Evolutionary conservation across 2,797 vertebrate genomes (phyloP).

Genomic region (Podarcis lilfordi): DNA sequence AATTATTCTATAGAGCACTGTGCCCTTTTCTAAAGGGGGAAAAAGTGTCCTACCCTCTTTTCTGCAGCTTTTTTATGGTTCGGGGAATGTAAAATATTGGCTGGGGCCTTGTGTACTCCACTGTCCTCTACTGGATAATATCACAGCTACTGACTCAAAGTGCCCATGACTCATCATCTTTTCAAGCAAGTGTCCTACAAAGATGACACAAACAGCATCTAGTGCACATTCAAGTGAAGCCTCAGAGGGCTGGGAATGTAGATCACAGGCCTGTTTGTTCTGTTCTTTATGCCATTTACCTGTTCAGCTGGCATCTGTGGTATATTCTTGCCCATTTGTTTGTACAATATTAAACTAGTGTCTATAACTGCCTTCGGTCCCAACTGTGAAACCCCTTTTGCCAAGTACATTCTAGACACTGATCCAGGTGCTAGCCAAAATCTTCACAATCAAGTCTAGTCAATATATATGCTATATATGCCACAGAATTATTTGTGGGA

Average conservation of each 20-base stretch:
- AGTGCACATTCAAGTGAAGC: background rate
- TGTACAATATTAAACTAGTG: background rate
- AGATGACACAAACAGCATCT: constrained; percentile 1
- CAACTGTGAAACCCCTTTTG: background rate
- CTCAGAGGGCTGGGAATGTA: constrained; percentile 9
- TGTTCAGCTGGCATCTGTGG: background rate
- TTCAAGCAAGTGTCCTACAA: background rate
- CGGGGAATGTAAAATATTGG: background rate
- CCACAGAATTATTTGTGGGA: background rate
- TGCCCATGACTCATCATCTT: background rate
- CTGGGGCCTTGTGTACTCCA: background rate
- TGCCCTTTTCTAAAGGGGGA: background rate
- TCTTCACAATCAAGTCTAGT: background rate
- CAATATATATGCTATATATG: background rate
- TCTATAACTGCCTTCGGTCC: background rate
- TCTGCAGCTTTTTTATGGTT: background rate
- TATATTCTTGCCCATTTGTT: background rate
- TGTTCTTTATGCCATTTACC: background rate
- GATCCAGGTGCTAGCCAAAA: background rate
- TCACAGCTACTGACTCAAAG: background rate
- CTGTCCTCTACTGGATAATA: constrained; percentile 50
- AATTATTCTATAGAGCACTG: background rate
- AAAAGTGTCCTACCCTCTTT: background rate
- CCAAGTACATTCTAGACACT: rapidly evolving
- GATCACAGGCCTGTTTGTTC: constrained; percentile 21